Evolutionary conservation across 2,888 invertebrate genomes (phyloP), one percentile per base, ranked within the genome.

Genomic region (Trichogramma evanescens): DNA sequence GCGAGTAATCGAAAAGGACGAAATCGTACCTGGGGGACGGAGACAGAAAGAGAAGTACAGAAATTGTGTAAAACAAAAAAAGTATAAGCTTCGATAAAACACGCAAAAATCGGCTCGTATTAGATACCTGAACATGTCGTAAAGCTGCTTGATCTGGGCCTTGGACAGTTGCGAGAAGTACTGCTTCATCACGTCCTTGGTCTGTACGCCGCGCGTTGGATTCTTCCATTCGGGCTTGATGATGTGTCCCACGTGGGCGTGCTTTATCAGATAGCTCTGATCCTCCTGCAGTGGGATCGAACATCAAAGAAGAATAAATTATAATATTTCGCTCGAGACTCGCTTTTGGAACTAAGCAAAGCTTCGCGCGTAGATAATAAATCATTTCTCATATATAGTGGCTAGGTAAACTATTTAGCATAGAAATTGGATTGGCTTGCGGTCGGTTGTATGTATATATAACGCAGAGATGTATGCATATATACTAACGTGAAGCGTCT

Each of bases 211-310:
- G 70, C 88, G 88, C 43, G 89, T 89, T 65, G 88, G 86, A 79
- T 92, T 91, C 66, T 86, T 85, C 91, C 91, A 91, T 71, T 91
- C 89, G 0, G 91, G 90, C 72, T 88, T 87, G 61, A 91, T 87
- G 59, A 89, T 81, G 67, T 87, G 86, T 69, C 88, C 85, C 53
- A 92, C 82, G 42, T 85, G 86, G 51, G 89, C 87, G 77, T 86
- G 83, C 75, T 88, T 87, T 70, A 91, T 91, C 68, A 92, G 80
- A 80, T 86, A 91, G 74, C 86, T 84, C 79, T 91, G 91, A 80
- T 92, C 91, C 74, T 89, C 87, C 86, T 87, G 75, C n/a, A 74
- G 76, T 38, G 26, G 26, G 26, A 26, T 26, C 26, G 26, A 26
- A 26, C 26, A 26, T 26, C 26, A 26, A 26, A 26, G 26, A 26